A percentile compares a stretch with the other conserved stretches of the same genome.
Conservation (phyloP, 2,113 vertebrate genomes). For the Sakesphorus luctuosus region DNA sequence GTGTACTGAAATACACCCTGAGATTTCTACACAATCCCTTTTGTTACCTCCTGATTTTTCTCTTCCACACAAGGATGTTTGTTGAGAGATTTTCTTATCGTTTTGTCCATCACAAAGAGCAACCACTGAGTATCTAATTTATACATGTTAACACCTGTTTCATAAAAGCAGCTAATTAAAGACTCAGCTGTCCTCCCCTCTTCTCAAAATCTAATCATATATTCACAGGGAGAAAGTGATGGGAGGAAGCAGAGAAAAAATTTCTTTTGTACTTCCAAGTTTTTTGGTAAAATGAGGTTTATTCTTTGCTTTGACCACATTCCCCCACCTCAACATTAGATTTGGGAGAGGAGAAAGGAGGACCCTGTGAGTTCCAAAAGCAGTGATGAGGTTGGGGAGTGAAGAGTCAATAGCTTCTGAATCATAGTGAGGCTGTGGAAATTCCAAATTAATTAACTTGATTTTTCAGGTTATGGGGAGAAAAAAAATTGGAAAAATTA, state of each 20-base stretch:
- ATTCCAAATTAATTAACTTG: not conserved
- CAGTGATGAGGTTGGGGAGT: not conserved
- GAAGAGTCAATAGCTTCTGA: not conserved
- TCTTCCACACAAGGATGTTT: not conserved
- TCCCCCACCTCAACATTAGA: not conserved
- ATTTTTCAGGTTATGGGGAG: not conserved
- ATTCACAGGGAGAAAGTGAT: not conserved
- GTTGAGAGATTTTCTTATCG: not conserved
- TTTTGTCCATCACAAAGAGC: not conserved
- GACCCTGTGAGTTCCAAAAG: not conserved
- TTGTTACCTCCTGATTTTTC: not conserved
- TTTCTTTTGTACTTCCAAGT: not conserved
- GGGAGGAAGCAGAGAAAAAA: not conserved
- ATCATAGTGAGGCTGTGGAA: not conserved
- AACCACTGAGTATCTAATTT: not conserved
- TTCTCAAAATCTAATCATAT: not conserved
- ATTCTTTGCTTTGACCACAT: not conserved
- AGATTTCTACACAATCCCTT: not conserved
- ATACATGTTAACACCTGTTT: not conserved
- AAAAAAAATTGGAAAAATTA: not conserved
- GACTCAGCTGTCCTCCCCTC: not conserved
- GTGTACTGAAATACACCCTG: not conserved
- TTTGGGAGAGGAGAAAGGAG: not conserved
- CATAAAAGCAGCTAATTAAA: not conserved
- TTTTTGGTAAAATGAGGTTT: not conserved